Percentiles rank a stretch among this genome's conserved stretches.
Conservation (phyloP, 2,888 invertebrate species). For the Sphaerophoria taeniata region DNA sequence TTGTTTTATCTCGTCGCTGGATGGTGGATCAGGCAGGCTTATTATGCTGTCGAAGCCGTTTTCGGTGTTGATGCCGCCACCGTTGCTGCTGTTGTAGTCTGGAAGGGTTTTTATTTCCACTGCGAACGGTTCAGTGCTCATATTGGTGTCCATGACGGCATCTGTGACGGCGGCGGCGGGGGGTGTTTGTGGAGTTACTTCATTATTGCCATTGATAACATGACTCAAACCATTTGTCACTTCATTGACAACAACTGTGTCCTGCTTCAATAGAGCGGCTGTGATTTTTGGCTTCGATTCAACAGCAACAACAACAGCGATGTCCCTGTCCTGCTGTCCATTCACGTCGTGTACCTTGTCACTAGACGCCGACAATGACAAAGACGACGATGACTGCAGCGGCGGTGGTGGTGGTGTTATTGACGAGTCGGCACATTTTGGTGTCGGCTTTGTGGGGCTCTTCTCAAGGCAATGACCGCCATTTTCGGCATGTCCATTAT, state of each 20-base stretch:
- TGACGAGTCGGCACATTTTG: constrained; percentile 34
- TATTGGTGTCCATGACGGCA: constrained; percentile 23
- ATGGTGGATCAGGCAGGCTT: constrained; percentile 82
- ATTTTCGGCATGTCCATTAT: constrained; percentile 77
- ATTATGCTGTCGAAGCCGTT: constrained; percentile 81
- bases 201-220: constrained; percentile 83
- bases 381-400: too few species aligned
- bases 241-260: constrained; percentile 83
- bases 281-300: constrained; percentile 87
- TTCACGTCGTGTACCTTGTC: constrained; percentile 80
- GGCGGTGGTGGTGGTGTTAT: constrained; percentile 50
- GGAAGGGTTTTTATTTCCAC: constrained; percentile 75
- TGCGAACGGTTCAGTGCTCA: constrained; percentile 46
- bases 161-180: neutral
- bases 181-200: constrained; percentile 70
- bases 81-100: constrained; percentile 77
- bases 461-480: constrained; percentile 72
- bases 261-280: constrained; percentile 88
- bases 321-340: constrained; percentile 78
- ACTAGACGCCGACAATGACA: constrained; percentile 8
- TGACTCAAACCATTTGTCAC: constrained; percentile 77
- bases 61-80: constrained; percentile 69
- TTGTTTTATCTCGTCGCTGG: constrained; percentile 81
- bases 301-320: constrained; percentile 77
- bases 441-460: constrained; percentile 39